Conservation (phyloP, 2,888 invertebrate genomes). For the Andrena chrysosceles region DNA sequence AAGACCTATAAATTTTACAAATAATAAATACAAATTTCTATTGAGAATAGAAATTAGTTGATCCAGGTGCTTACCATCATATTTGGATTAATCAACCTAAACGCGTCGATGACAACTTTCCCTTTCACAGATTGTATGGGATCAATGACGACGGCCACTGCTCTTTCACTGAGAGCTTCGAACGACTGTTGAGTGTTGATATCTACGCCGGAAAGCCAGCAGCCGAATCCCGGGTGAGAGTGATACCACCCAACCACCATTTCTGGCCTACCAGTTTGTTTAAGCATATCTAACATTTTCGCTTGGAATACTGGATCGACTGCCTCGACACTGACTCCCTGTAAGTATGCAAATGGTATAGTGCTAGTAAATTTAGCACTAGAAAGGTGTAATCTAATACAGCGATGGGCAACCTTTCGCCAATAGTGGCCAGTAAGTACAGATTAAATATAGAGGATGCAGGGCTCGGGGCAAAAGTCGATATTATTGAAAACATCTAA, state of each 20-base stretch:
- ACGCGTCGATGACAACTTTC: conserved; percentile 99
- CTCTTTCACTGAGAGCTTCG: conserved; percentile 98
- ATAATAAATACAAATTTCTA: conserved; percentile 1
- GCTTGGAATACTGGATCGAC: conserved; percentile 99
- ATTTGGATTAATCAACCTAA: conserved; percentile 99
- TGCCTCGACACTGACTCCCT: conserved; percentile 99
- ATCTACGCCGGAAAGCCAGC: conserved; percentile 99
- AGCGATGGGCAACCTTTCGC: no score
- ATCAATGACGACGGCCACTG: conserved; percentile 99
- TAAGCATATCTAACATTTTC: conserved; percentile 99
- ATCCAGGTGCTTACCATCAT: conserved; percentile 92
- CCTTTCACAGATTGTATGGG: conserved; percentile 99
- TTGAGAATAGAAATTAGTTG: not conserved
- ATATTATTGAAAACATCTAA: not conserved
- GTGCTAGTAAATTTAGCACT: not conserved
- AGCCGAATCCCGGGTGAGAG: conserved; percentile 99
- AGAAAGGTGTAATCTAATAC: not conserved
- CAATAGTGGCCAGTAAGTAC: no score
- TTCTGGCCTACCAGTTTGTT: conserved; percentile 99
- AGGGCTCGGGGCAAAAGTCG: no score
- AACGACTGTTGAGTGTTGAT: conserved; percentile 99
- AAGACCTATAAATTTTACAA: conserved; percentile 85
- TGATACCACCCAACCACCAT: conserved; percentile 99
- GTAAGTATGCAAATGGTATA: not conserved
- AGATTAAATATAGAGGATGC: no score